These are phyloP conservation scores for Digitonthophagus gazella DNA, from an alignment of 2,888 invertebrate genomes.

Conservation along the genomic window DNA sequence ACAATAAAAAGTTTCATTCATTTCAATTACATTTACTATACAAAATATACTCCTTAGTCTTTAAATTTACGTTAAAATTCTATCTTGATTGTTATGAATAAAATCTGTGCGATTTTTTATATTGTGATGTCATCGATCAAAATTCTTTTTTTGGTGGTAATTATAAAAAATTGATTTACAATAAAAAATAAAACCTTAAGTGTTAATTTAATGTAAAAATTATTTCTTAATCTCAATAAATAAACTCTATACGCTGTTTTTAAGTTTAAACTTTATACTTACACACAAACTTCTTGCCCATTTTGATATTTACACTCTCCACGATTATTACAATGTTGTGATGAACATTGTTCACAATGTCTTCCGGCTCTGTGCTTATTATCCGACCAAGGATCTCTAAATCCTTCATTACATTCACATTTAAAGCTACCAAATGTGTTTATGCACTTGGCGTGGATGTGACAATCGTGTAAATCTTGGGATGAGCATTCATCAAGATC, in stretches of 20 bases:
- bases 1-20: too few relatives aligned
- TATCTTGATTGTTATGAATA: too few relatives aligned
- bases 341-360: constrained; percentile 73
- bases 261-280: constrained; percentile 49
- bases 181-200: not conserved
- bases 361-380: constrained; percentile 69
- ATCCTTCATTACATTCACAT: constrained; percentile 72
- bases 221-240: too few relatives aligned
- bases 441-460: constrained; percentile 71
- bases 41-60: too few relatives aligned
- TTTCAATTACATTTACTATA: too few relatives aligned
- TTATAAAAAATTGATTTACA: not conserved
- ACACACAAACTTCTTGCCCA: constrained; percentile 76
- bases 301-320: constrained; percentile 79
- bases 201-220: too few relatives aligned
- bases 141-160: too few relatives aligned
- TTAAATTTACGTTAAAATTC: too few relatives aligned
- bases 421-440: constrained; percentile 84
- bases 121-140: too few relatives aligned
- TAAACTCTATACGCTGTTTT: not conserved
- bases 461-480: constrained; percentile 81
- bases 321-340: constrained; percentile 77
- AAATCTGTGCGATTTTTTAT: too few relatives aligned
- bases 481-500: constrained; percentile 87
- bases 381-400: constrained; percentile 71